Evolutionary conservation across 2,797 vertebrate species (phyloP), one percentile per base, ranked within the genome.

Genomic region (Spinibarbus caldwelli): DNA sequence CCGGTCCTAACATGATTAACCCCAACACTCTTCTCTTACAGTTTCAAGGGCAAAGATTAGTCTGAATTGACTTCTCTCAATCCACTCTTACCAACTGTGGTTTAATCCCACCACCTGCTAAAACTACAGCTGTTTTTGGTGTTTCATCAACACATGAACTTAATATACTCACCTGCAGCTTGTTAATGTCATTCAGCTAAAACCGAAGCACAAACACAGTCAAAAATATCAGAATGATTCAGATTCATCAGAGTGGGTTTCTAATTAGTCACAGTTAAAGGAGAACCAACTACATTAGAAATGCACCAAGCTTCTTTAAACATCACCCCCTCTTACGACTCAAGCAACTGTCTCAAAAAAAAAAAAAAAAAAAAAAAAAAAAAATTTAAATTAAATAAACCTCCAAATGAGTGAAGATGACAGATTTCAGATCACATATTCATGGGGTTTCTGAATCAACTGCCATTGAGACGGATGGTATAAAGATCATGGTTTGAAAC

Each of bases 51-150:
- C 72, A 43, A 49, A 64, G 21, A 64, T 84, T 52, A 78, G n/a
- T 26, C 76, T 49, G 41, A 85, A 72, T 47, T 19, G 38, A 78
- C 34, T 62, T 78, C n/a, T 31, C 52, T 62, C 31, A 17, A 85
- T 78, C 52, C 21, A 21, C 54, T 3, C 21, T 84, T 26, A 76
- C 41, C 6, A 5, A 77, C 52, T 41, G 52, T 41, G 52, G 0
- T 14, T 26, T 59, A 59, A 77, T 59, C 52, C 36, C 52, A 77
- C 14, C 14, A 0, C 23, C 23, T 41, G 54, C 54, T 41, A 8
- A 57, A 77, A 77, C 49, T 36, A 77, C 45, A 21, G 19, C 43
- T 4, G 14, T 45, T 45, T 68, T 54, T 11, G 23, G 52, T 0
- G 19, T 57, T 38, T 57, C 73, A 17, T 23, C 29, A 21, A 23